Percentiles rank a stretch among this genome's conserved stretches.
phyloP scores from a whole-genome alignment of 2,797 vertebrate genomes.

The Nannoperca obscura region DNA sequence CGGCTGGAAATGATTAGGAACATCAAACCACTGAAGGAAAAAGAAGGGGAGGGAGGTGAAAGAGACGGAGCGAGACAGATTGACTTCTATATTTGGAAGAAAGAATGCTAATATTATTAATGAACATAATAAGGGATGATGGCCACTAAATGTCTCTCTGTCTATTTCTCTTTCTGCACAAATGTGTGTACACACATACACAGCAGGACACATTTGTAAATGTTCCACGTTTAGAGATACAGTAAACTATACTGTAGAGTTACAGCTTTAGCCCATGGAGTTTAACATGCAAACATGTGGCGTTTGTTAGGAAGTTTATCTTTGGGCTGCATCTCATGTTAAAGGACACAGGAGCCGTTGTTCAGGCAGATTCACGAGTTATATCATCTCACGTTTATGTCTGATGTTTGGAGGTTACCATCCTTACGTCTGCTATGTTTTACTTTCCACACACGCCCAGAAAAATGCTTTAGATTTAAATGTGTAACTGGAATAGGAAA shows the following conservation, averaged over 20 bases:
- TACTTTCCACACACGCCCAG: not conserved
- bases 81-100: slow-evolving; percentile 82
- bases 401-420: slow-evolving; percentile 3
- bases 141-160: slow-evolving; percentile 27
- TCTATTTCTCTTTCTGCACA: slow-evolving; percentile 24
- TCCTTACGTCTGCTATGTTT: not conserved
- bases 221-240: slow-evolving; percentile 16
- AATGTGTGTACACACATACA: slow-evolving; percentile 20
- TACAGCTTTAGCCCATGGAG: slow-evolving; percentile 36
- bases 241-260: slow-evolving; percentile 23
- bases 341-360: slow-evolving; percentile 52
- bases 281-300: slow-evolving; percentile 60
- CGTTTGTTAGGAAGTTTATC: slow-evolving; percentile 67
- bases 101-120: slow-evolving; percentile 72
- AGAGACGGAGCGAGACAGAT: slow-evolving; percentile 52
- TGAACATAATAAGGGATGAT: slow-evolving; percentile 62
- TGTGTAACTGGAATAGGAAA: not conserved
- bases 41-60: slow-evolving; percentile 66
- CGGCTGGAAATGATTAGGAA: slow-evolving; percentile 84
- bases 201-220: slow-evolving; percentile 22
- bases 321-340: slow-evolving; percentile 54
- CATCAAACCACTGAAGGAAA: slow-evolving; percentile 77
- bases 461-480: not conserved
- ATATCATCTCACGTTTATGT: not conserved
- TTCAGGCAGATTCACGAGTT: slow-evolving; percentile 13